Conservation (phyloP, 1,140 invertebrate genomes). For the Drosophila mauritiana region DNA sequence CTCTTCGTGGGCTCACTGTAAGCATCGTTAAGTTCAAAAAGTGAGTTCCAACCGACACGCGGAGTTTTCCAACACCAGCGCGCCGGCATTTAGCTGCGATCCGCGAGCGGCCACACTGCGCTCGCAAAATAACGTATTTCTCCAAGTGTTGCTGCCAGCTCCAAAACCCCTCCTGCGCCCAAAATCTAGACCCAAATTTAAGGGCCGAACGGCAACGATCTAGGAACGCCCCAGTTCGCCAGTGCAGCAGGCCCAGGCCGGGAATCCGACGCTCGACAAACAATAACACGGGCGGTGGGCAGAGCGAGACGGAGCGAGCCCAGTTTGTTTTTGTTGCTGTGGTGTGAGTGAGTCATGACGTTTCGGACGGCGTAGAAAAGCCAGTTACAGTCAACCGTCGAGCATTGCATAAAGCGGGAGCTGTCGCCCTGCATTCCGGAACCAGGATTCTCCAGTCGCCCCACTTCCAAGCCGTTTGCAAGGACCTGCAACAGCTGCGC, state of each 20-base stretch:
- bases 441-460: neutral
- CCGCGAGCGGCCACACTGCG: constrained; percentile 2
- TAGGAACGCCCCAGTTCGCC: neutral
- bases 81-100: neutral
- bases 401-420: constrained; percentile 48
- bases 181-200: neutral
- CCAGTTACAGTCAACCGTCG: constrained; percentile 32
- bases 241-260: neutral
- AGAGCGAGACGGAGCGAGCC: constrained; percentile 20
- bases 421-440: constrained; percentile 8
- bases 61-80: neutral
- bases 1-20: neutral
- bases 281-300: neutral
- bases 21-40: constrained; percentile 16
- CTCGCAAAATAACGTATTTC: constrained; percentile 10
- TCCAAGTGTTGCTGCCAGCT: constrained; percentile 1
- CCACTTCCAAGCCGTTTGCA: neutral
- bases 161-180: neutral
- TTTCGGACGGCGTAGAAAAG: constrained; percentile 55
- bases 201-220: neutral
- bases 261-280: neutral
- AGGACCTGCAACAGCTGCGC: constrained; percentile 64
- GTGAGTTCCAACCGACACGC: no score
- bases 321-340: constrained; percentile 55
- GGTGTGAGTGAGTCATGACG: constrained; percentile 59